Evolutionary conservation across 2,888 invertebrate species (phyloP).

Genomic region (Agrochola circellaris): DNA sequence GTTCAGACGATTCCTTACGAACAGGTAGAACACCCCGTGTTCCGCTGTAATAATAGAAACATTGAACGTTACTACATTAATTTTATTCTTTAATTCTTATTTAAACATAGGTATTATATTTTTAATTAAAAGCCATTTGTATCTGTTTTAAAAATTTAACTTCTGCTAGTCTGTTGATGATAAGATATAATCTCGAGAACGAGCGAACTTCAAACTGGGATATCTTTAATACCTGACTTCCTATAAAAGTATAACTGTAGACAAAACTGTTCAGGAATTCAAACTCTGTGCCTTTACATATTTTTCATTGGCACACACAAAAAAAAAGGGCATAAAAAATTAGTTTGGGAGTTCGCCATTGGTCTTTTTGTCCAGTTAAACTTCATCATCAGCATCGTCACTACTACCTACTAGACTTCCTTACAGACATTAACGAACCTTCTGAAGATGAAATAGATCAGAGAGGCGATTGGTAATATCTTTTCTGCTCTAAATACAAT

Average conservation of each 20-base stretch:
- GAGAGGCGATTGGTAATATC: neutral
- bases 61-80: neutral
- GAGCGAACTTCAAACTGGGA: too few species aligned
- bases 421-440: neutral
- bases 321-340: too few species aligned
- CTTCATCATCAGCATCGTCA: neutral
- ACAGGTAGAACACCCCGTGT: constrained; percentile 85
- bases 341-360: too few species aligned
- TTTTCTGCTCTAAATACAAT: neutral
- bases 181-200: too few species aligned
- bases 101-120: neutral
- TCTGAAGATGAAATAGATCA: neutral
- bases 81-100: neutral
- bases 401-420: neutral
- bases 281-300: too few species aligned
- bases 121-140: neutral
- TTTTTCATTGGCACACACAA: too few species aligned
- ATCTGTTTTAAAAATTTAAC: neutral
- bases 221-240: too few species aligned
- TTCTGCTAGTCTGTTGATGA: neutral
- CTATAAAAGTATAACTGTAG: too few species aligned
- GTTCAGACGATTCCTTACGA: constrained; percentile 79
- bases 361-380: neutral
- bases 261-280: too few species aligned
- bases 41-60: constrained; percentile 82